Percentiles rank a stretch among this genome's conserved stretches.
phyloP scores from a whole-genome alignment of 2,888 invertebrate species.

The Trimorus sp. region DNA sequence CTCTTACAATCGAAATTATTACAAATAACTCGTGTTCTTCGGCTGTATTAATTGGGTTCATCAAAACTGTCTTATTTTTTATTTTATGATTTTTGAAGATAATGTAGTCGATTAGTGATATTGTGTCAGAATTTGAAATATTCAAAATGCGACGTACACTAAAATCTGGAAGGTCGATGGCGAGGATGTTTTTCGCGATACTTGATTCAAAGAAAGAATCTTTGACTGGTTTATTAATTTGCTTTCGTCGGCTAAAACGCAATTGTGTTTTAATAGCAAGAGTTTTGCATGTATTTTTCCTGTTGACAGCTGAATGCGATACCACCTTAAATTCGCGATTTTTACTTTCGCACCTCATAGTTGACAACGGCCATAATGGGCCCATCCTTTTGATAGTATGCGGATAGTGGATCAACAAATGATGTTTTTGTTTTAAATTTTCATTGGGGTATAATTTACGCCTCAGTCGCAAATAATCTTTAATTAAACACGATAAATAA shows the following conservation, averaged over 20 bases:
- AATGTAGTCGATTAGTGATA: not conserved
- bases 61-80: not conserved
- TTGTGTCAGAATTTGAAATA: not conserved
- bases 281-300: slow-evolving; percentile 60
- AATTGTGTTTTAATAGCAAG: slow-evolving; percentile 54
- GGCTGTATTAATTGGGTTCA: slow-evolving; percentile 13
- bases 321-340: slow-evolving; percentile 34
- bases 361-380: slow-evolving; percentile 34
- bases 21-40: slow-evolving; percentile 17
- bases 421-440: slow-evolving; percentile 21
- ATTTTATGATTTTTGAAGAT: slow-evolving; percentile 8
- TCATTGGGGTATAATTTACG: slow-evolving; percentile 39
- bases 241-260: slow-evolving; percentile 38
- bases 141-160: not conserved
- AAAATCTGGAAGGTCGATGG: not conserved
- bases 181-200: not conserved
- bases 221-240: not conserved
- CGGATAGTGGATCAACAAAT: not conserved
- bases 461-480: slow-evolving; percentile 54
- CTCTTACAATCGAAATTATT: slow-evolving; percentile 2
- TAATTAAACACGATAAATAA: slow-evolving; percentile 51
- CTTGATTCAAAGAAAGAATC: slow-evolving; percentile 1
- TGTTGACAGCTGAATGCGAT: slow-evolving; percentile 33
- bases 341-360: slow-evolving; percentile 62
- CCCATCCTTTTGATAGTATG: not conserved